Evolutionary conservation across 2,797 vertebrate genomes (phyloP).

Genomic region (Babyrousa celebensis): DNA sequence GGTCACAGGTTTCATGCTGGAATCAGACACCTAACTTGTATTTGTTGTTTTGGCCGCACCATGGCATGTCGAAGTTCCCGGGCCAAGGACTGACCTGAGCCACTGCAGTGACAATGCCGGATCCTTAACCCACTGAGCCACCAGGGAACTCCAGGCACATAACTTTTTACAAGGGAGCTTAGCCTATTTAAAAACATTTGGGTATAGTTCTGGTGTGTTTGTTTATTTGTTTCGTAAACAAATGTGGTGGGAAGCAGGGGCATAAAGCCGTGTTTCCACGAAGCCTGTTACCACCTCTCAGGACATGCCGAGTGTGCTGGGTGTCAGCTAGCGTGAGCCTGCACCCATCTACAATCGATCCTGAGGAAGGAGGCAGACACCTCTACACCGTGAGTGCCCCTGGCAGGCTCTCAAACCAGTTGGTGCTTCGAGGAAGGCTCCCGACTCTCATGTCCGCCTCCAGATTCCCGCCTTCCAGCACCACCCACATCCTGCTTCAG

Average conservation of each 20-base stretch:
- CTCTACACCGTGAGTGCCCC: rapidly evolving
- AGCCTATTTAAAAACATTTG: background rate
- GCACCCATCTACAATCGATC: background rate
- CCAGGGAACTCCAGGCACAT: background rate
- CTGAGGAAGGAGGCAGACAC: background rate
- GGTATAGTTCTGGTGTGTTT: background rate
- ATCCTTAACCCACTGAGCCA: too few species aligned
- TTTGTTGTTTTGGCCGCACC: too few species aligned
- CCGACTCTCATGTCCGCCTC: too few species aligned
- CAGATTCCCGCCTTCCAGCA: background rate
- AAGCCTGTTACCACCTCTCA: background rate
- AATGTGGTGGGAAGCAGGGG: background rate
- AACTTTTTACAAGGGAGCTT: background rate
- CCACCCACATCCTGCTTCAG: too few species aligned
- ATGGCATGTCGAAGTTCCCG: too few species aligned
- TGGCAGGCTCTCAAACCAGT: background rate
- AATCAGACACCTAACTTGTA: too few species aligned
- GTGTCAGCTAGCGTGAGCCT: rapidly evolving
- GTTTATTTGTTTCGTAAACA: background rate
- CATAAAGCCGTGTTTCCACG: rapidly evolving
- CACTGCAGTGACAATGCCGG: too few species aligned
- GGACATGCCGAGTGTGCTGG: background rate
- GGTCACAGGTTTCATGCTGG: background rate
- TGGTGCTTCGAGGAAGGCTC: background rate
- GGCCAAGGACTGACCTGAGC: too few species aligned